Evolutionary conservation across 2,888 invertebrate genomes (phyloP).

Genomic region (Scelioninae gen. 2): DNA sequence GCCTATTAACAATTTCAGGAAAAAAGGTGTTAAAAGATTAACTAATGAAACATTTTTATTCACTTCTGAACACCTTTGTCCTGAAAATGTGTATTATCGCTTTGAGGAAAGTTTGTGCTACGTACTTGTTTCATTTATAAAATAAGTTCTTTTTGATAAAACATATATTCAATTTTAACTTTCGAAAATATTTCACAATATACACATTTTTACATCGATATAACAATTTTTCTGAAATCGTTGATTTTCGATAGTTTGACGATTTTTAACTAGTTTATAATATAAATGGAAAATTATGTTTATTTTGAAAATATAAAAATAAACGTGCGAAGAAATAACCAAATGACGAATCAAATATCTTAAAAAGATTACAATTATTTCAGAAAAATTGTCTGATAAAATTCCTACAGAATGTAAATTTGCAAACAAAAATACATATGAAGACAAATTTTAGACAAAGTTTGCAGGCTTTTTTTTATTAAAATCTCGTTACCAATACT

Average conservation of each 20-base stretch:
- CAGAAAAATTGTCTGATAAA: slow-evolving; percentile 33
- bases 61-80: slow-evolving; percentile 30
- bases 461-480: slow-evolving; percentile 32
- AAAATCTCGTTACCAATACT: slow-evolving; percentile 25
- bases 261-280: neutral
- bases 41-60: neutral
- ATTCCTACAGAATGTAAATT: slow-evolving; percentile 18
- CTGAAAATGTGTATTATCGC: slow-evolving; percentile 9
- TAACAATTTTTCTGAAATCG: slow-evolving; percentile 32
- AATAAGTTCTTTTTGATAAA: slow-evolving; percentile 34
- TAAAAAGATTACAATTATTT: slow-evolving; percentile 9
- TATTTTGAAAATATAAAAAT: neutral
- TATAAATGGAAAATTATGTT: neutral
- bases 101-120: slow-evolving; percentile 27
- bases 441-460: slow-evolving; percentile 9
- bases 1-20: slow-evolving; percentile 2
- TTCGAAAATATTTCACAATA: slow-evolving; percentile 32
- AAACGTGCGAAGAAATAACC: no score
- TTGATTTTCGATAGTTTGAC: neutral
- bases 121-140: slow-evolving; percentile 17
- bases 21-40: neutral
- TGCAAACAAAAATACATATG: slow-evolving; percentile 17
- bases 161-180: slow-evolving; percentile 21
- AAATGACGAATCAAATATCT: no score
- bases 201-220: slow-evolving; percentile 38